A percentile compares a stretch with the other conserved stretches of the same genome.
phyloP scores from a whole-genome alignment of 1,140 invertebrate species.

The Heliconius hewitsoni region DNA sequence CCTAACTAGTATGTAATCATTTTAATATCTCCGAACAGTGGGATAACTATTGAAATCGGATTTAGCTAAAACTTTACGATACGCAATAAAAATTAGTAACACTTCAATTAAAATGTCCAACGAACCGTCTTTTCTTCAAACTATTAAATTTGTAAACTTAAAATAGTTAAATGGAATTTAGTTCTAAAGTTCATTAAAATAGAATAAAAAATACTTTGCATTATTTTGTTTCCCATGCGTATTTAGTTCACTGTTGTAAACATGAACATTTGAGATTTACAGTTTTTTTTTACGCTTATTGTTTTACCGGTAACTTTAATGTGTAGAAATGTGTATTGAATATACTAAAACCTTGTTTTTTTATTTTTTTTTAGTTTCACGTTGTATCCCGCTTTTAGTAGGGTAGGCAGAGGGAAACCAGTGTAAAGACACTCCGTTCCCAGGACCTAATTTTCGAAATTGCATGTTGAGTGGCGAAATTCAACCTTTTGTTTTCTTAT shows the following conservation, averaged over 20 bases:
- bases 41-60: not conserved
- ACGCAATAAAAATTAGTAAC: not conserved
- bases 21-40: not conserved
- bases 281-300: not conserved
- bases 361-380: too few species aligned
- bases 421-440: too few species aligned
- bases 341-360: too few species aligned
- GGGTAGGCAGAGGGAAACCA: too few species aligned
- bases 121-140: not conserved
- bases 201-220: not conserved
- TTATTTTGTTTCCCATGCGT: too few species aligned
- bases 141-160: not conserved
- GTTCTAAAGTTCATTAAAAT: not conserved
- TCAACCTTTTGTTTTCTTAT: too few species aligned
- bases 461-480: too few species aligned
- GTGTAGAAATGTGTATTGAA: not conserved
- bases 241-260: too few species aligned
- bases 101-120: constrained; percentile 1
- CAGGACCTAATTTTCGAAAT: too few species aligned
- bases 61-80: not conserved
- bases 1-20: not conserved
- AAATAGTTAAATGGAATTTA: not conserved
- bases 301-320: not conserved
- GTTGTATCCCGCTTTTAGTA: too few species aligned
- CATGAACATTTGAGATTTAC: not conserved